Evolutionary conservation across 2,797 vertebrate species (phyloP).

Genomic region (Gadopsis bispinosus): DNA sequence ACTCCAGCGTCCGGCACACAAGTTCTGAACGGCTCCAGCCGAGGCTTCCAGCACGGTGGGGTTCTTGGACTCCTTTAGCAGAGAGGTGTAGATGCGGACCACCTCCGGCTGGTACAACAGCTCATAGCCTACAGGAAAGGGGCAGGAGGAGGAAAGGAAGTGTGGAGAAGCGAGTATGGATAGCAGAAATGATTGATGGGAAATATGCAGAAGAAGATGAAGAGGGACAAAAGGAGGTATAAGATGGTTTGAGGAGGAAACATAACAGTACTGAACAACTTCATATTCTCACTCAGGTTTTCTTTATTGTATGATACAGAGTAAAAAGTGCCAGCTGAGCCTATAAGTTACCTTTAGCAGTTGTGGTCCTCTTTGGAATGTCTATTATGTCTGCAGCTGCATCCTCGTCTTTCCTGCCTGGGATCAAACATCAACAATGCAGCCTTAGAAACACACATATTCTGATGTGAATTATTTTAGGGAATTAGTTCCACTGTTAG

Average conservation of each 20-base stretch:
- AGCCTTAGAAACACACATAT: slow-evolving; percentile 19
- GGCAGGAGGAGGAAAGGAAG: not conserved
- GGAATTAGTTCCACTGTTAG: slow-evolving; percentile 35
- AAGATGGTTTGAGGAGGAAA: not conserved
- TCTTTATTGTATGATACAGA: not conserved
- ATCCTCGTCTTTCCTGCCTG: slow-evolving; percentile 93
- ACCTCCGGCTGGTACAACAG: slow-evolving; percentile 95
- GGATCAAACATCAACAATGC: slow-evolving; percentile 44
- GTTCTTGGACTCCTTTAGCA: slow-evolving; percentile 93
- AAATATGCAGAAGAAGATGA: not conserved
- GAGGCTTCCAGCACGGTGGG: slow-evolving; percentile 93
- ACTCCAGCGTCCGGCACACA: slow-evolving; percentile 95
- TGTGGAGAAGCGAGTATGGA: not conserved
- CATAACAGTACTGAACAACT: not conserved
- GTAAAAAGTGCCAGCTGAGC: not conserved
- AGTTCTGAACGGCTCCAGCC: slow-evolving; percentile 95
- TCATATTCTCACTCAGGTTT: not conserved
- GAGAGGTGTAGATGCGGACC: slow-evolving; percentile 93
- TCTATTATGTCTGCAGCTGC: slow-evolving; percentile 87
- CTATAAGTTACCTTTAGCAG: slow-evolving; percentile 89
- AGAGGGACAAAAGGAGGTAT: not conserved
- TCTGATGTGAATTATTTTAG: not conserved
- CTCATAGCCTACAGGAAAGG: slow-evolving; percentile 88
- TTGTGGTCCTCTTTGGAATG: slow-evolving; percentile 92
- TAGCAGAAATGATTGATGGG: not conserved